phyloP scores from a whole-genome alignment of 23 tunicate genomes.

The Trididemnum nubilum region DNA sequence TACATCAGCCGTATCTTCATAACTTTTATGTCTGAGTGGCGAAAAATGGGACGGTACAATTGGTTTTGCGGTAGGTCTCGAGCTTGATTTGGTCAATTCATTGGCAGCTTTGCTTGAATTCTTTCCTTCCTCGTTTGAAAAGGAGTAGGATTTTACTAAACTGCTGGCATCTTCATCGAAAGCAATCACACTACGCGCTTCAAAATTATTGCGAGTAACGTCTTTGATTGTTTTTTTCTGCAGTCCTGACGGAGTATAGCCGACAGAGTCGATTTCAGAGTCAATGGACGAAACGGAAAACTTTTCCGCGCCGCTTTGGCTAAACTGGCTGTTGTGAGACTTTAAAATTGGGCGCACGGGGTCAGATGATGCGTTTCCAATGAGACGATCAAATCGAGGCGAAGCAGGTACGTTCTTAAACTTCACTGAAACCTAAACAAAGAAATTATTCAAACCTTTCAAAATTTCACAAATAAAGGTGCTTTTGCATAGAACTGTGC shows the following conservation, averaged over 20 bases:
- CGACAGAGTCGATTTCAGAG: slow-evolving; percentile 13
- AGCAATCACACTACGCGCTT: not conserved
- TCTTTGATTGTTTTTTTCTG: slow-evolving; percentile 13
- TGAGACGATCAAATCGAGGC: slow-evolving; percentile 55
- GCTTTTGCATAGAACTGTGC: too few species aligned
- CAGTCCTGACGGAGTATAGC: slow-evolving; percentile 60
- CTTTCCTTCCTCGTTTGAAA: not conserved
- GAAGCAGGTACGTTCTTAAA: slow-evolving; percentile 65
- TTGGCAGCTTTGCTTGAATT: not conserved
- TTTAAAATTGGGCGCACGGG: slow-evolving; percentile 49
- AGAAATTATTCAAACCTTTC: not conserved
- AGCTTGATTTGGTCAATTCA: not conserved
- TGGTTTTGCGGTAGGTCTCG: not conserved
- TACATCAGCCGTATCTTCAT: slow-evolving; percentile 22
- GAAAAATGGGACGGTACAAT: slow-evolving; percentile 43
- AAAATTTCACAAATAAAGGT: not conserved
- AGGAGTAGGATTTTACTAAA: not conserved
- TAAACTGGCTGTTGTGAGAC: slow-evolving; percentile 23
- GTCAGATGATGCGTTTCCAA: slow-evolving; percentile 24
- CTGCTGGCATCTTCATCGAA: not conserved
- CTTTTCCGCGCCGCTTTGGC: not conserved
- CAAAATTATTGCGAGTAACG: not conserved
- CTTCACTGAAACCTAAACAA: slow-evolving; percentile 40
- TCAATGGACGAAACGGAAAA: not conserved
- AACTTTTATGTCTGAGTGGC: slow-evolving; percentile 24